These are phyloP conservation scores for Rhinatrema bivittatum DNA, from an alignment of 2,797 vertebrate genomes.

Conservation along the genomic window DNA sequence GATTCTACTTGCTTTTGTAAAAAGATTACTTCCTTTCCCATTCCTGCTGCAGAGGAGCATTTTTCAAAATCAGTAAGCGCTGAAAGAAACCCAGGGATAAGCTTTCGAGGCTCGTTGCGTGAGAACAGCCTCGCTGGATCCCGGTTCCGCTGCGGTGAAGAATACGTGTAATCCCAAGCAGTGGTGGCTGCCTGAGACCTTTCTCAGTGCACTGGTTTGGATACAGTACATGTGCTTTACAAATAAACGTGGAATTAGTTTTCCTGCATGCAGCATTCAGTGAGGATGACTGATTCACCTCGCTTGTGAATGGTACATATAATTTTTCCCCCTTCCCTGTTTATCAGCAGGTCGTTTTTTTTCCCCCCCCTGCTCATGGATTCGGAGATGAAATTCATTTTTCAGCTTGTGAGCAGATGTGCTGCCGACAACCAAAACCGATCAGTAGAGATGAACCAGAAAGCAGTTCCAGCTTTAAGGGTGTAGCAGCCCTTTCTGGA, in stretches of 20 bases:
- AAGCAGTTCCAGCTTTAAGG: too few relatives aligned
- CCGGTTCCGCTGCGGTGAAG: conserved; percentile 29
- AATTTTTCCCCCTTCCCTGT: conserved; percentile 44
- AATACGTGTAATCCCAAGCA: conserved; percentile 47
- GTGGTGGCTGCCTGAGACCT: conserved; percentile 42
- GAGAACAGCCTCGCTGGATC: conserved; percentile 17
- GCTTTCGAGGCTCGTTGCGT: conserved; percentile 16
- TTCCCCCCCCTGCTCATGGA: conserved; percentile 47
- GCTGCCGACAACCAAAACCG: conserved; percentile 35
- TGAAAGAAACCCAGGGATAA: conserved; percentile 15
- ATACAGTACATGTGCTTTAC: conserved; percentile 47
- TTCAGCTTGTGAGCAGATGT: conserved; percentile 47
- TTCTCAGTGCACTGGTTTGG: conserved; percentile 47
- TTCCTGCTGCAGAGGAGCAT: conserved; percentile 1
- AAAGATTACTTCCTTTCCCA: not conserved
- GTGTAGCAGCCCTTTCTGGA: too few relatives aligned
- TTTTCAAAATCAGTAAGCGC: not conserved
- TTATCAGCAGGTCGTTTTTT: conserved; percentile 45
- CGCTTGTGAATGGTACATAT: conserved; percentile 52
- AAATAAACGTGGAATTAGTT: conserved; percentile 58
- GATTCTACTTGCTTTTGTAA: conserved; percentile 11
- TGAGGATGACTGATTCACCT: conserved; percentile 60
- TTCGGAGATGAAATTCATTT: conserved; percentile 45
- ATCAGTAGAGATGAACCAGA: conserved; percentile 30
- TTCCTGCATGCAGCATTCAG: conserved; percentile 50